Evolutionary conservation across 2,888 invertebrate genomes (phyloP).

Genomic region (Drosophila atroscutellata): DNA sequence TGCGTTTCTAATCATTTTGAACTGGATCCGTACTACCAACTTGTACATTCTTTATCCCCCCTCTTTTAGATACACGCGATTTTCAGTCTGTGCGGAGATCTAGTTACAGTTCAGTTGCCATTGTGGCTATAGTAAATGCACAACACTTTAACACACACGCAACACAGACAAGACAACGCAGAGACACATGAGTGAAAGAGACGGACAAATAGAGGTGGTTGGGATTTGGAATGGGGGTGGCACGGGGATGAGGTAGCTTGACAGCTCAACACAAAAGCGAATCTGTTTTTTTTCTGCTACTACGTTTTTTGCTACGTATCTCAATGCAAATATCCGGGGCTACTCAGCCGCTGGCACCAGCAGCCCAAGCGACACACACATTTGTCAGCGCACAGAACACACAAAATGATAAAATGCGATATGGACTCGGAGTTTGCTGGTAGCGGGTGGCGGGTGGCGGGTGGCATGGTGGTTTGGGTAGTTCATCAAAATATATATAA

Average conservation of each 20-base stretch:
- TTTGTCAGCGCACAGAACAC: slow-evolving; percentile 60
- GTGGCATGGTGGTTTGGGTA: slow-evolving; percentile 1
- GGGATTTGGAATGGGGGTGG: not conserved
- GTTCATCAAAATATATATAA: slow-evolving; percentile 1
- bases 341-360: not conserved
- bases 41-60: not conserved
- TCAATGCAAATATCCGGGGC: slow-evolving; percentile 60
- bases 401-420: not conserved
- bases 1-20: not conserved
- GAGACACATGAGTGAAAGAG: slow-evolving; percentile 7
- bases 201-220: not conserved
- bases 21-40: not conserved
- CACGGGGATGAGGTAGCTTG: not conserved
- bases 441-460: not conserved
- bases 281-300: slow-evolving; percentile 28
- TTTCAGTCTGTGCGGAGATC: slow-evolving; percentile 8
- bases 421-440: not conserved
- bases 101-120: slow-evolving; percentile 8
- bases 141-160: slow-evolving; percentile 47
- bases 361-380: slow-evolving; percentile 31
- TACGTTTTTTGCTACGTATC: slow-evolving; percentile 17
- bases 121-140: slow-evolving; percentile 14
- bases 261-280: slow-evolving; percentile 29
- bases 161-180: slow-evolving; percentile 6
- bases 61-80: not conserved